phyloP scores from a whole-genome alignment of 2,113 vertebrate species.

The Solea senegalensis region DNA sequence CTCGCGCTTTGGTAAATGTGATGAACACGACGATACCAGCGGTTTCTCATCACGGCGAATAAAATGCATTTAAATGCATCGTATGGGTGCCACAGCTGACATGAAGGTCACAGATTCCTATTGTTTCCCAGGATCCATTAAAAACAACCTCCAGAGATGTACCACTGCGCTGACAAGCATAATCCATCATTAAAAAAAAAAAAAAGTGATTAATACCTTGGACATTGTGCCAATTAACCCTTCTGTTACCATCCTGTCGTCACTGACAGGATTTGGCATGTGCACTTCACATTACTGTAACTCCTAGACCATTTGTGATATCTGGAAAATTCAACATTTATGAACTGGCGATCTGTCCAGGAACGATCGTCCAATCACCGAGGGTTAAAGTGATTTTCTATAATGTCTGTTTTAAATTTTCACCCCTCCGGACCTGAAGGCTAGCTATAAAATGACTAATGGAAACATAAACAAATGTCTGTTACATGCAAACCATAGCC shows the following conservation, averaged over 20 bases:
- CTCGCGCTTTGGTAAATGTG: neutral
- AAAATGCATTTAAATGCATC: neutral
- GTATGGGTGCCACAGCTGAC: conserved; percentile 1
- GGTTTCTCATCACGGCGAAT: conserved; percentile 15
- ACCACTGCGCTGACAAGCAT: conserved; percentile 14
- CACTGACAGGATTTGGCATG: too few species aligned
- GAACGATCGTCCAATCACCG: too few species aligned
- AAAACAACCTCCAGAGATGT: conserved; percentile 38
- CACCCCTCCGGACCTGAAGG: neutral
- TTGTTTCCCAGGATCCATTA: conserved; percentile 48
- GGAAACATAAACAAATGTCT: too few species aligned
- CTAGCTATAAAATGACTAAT: too few species aligned
- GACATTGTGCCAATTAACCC: neutral
- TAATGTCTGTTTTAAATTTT: neutral
- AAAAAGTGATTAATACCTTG: neutral
- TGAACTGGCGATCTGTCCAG: too few species aligned
- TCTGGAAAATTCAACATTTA: too few species aligned
- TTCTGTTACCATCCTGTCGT: too few species aligned
- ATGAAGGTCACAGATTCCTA: conserved; percentile 32
- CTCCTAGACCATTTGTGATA: too few species aligned
- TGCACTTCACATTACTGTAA: too few species aligned
- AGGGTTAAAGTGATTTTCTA: too few species aligned
- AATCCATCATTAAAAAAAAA: conserved; percentile 43
- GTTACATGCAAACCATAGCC: too few species aligned
- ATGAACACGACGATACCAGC: conserved; percentile 20